phyloP scores from a whole-genome alignment of 1,140 invertebrate species.

The Drosophila kurseongensis region DNA sequence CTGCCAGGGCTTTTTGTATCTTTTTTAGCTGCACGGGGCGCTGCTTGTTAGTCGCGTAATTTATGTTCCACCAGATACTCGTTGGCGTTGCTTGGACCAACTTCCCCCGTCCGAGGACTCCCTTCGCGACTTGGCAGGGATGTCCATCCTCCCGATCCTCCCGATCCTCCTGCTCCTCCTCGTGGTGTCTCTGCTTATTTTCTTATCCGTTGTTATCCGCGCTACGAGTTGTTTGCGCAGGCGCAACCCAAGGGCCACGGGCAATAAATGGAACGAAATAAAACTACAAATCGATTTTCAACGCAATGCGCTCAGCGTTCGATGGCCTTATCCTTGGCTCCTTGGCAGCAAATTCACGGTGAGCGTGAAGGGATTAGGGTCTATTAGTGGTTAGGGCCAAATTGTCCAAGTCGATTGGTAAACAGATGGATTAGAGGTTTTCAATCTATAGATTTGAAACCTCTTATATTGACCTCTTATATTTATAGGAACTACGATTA shows the following conservation, averaged over 20 bases:
- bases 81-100: slow-evolving; percentile 75
- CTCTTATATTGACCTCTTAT: too few species aligned
- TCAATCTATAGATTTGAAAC: not conserved
- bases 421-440: not conserved
- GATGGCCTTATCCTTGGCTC: slow-evolving; percentile 34
- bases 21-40: slow-evolving; percentile 76
- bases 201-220: slow-evolving; percentile 82
- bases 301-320: slow-evolving; percentile 67
- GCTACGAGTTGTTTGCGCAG: slow-evolving; percentile 81
- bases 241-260: slow-evolving; percentile 71
- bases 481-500: too few species aligned
- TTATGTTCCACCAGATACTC: slow-evolving; percentile 84
- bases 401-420: slow-evolving; percentile 8
- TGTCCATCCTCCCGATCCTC: not conserved
- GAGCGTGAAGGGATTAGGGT: slow-evolving; percentile 80
- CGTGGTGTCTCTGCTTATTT: slow-evolving; percentile 71
- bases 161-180: slow-evolving; percentile 10
- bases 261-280: slow-evolving; percentile 37
- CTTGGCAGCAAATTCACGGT: slow-evolving; percentile 61
- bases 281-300: slow-evolving; percentile 83
- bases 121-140: not conserved
- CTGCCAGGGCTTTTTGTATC: slow-evolving; percentile 46
- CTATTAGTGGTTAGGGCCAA: slow-evolving; percentile 65
- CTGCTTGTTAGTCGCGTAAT: slow-evolving; percentile 84
- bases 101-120: slow-evolving; percentile 10